Conservation (phyloP, 2,113 vertebrate species). For the Columba livia region DNA sequence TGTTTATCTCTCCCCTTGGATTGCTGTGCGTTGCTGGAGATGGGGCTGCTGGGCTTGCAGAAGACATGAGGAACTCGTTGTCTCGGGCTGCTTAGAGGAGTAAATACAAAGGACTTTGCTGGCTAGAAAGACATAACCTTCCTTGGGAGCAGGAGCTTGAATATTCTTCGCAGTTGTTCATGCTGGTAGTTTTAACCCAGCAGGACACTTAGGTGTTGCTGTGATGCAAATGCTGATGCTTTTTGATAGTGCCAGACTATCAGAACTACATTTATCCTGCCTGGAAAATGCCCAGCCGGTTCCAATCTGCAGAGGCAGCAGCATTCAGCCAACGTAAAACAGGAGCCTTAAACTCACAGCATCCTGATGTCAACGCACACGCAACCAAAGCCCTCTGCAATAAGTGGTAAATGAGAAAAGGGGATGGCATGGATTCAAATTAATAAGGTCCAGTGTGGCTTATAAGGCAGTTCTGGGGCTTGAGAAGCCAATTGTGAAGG, state of each 20-base stretch:
- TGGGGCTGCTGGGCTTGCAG: background rate
- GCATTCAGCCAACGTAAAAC: fast-evolving
- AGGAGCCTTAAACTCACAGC: background rate
- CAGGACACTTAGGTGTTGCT: background rate
- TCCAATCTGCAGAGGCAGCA: background rate
- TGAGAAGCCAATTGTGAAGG: background rate
- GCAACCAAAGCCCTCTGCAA: background rate
- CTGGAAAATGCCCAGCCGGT: background rate
- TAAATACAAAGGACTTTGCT: background rate
- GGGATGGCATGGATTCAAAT: background rate
- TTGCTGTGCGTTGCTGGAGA: fast-evolving
- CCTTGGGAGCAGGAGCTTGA: background rate
- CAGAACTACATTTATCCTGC: background rate
- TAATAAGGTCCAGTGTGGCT: background rate
- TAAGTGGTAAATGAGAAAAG: background rate
- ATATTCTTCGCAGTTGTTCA: fast-evolving
- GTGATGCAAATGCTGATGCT: background rate
- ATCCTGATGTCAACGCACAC: background rate
- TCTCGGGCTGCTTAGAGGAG: fast-evolving
- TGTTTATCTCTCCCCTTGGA: background rate
- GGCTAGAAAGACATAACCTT: background rate
- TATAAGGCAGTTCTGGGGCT: background rate
- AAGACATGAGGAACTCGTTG: background rate
- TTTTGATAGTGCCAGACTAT: background rate
- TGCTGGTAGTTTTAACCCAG: background rate